Evolutionary conservation across 2,797 vertebrate species (phyloP).

Genomic region (Sebastolobus alascanus): DNA sequence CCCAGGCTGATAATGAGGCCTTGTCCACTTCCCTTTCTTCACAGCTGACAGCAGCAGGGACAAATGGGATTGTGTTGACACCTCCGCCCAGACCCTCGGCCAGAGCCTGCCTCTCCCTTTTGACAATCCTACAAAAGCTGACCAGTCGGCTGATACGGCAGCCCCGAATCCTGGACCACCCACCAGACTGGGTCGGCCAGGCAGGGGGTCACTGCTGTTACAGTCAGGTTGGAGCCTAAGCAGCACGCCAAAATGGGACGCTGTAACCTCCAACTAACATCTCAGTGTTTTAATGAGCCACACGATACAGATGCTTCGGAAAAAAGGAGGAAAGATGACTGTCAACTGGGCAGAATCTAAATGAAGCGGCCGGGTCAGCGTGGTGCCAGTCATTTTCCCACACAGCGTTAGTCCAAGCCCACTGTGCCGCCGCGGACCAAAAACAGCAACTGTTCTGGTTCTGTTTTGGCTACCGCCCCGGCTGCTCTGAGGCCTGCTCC

Average conservation of each 20-base stretch:
- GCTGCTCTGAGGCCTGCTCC: constrained; percentile 38
- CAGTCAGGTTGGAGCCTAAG: constrained; percentile 56
- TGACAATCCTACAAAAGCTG: constrained; percentile 81
- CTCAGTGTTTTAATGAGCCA: constrained; percentile 13
- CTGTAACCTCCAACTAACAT: constrained; percentile 25
- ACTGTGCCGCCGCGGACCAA: constrained; percentile 54
- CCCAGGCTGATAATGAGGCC: constrained; percentile 73
- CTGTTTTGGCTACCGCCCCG: constrained; percentile 54
- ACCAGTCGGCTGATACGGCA: constrained; percentile 68
- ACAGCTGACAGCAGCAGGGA: constrained; percentile 78
- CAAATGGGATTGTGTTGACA: constrained; percentile 79
- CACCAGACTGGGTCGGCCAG: constrained; percentile 55
- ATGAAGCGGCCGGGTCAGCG: constrained; percentile 53
- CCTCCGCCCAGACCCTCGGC: constrained; percentile 71
- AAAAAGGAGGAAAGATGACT: constrained; percentile 15
- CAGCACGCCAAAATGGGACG: constrained; percentile 26
- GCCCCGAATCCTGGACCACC: constrained; percentile 74
- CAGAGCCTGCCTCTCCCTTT: constrained; percentile 60
- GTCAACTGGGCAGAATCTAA: constrained; percentile 46
- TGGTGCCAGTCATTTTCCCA: constrained; percentile 65
- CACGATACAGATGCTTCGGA: neutral
- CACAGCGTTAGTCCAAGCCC: constrained; percentile 52
- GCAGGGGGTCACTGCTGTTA: constrained; percentile 51
- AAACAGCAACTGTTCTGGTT: constrained; percentile 67
- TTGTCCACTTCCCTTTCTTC: constrained; percentile 77